A percentile compares a stretch with the other conserved stretches of the same genome.
Conservation (phyloP, 2,113 vertebrate genomes). For the human (Homo sapiens) region DNA sequence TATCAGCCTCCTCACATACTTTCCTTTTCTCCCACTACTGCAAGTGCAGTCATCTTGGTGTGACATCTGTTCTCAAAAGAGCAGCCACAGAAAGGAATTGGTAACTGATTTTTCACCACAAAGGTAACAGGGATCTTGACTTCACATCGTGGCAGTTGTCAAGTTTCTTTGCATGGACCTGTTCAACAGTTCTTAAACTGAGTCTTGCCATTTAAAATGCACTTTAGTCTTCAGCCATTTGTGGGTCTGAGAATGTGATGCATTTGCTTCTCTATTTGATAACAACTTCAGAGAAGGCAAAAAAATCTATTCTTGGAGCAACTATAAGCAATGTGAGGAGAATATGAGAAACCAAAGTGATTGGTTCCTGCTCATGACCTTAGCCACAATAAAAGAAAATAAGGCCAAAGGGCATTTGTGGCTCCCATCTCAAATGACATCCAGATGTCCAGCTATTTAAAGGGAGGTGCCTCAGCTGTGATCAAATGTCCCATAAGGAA, state of each 20-base stretch:
- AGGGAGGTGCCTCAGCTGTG: not conserved
- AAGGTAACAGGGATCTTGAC: not conserved
- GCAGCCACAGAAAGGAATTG: not conserved
- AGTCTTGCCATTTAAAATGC: not conserved
- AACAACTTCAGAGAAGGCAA: not conserved
- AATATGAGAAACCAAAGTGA: not conserved
- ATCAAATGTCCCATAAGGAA: not conserved
- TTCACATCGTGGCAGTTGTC: not conserved
- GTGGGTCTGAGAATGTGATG: not conserved
- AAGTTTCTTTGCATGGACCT: not conserved
- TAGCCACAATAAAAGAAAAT: not conserved
- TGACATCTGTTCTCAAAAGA: not conserved
- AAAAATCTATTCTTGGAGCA: not conserved
- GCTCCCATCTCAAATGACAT: conserved; percentile 1
- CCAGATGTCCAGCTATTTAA: conserved; percentile 43
- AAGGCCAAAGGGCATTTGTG: not conserved
- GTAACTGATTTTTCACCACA: not conserved
- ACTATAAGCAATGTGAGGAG: not conserved
- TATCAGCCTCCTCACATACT: not conserved
- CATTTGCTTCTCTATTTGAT: not conserved
- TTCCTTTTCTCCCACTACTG: not conserved
- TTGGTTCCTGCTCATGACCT: not conserved
- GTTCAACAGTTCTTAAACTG: not conserved
- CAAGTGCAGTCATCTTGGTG: not conserved
- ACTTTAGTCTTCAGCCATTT: not conserved